Conservation (phyloP, 2,113 vertebrate genomes). For the Anguilla rostrata region DNA sequence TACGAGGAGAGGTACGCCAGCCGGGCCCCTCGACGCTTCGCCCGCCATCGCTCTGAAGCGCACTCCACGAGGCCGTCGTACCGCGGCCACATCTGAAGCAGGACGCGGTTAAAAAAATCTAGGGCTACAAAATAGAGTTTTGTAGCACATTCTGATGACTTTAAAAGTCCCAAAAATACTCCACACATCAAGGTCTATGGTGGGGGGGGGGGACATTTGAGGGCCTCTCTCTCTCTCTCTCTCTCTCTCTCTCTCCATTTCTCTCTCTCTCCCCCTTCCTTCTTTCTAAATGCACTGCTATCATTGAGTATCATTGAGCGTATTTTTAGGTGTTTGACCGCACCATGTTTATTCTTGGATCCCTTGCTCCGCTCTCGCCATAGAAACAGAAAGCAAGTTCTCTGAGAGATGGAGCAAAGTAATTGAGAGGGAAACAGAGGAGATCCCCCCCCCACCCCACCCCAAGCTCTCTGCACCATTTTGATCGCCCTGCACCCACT, state of each 20-base stretch:
- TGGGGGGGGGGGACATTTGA: not conserved
- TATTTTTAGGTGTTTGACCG: slow-evolving; percentile 14
- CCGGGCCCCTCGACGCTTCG: too few species aligned
- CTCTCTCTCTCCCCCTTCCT: not conserved
- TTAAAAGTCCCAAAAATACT: slow-evolving; percentile 1
- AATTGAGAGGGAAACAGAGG: not conserved
- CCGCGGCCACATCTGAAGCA: too few species aligned
- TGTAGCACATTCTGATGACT: not conserved
- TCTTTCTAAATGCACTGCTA: not conserved
- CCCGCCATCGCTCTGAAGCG: too few species aligned
- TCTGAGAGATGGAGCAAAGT: not conserved
- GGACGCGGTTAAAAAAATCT: not conserved
- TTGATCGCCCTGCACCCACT: not conserved
- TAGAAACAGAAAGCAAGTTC: not conserved
- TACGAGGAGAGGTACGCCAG: not conserved
- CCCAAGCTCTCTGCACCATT: not conserved
- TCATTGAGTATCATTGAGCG: not conserved
- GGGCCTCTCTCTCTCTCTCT: not conserved
- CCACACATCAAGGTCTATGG: not conserved
- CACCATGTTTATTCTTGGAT: slow-evolving; percentile 1
- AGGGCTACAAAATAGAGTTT: not conserved
- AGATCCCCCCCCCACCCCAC: too few species aligned
- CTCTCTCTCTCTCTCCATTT: too few species aligned
- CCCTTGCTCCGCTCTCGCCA: not conserved
- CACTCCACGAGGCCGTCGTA: too few species aligned